A percentile compares a stretch with the other conserved stretches of the same genome.
phyloP scores from a whole-genome alignment of 2,888 invertebrate genomes.

The Dioctria linearis region DNA sequence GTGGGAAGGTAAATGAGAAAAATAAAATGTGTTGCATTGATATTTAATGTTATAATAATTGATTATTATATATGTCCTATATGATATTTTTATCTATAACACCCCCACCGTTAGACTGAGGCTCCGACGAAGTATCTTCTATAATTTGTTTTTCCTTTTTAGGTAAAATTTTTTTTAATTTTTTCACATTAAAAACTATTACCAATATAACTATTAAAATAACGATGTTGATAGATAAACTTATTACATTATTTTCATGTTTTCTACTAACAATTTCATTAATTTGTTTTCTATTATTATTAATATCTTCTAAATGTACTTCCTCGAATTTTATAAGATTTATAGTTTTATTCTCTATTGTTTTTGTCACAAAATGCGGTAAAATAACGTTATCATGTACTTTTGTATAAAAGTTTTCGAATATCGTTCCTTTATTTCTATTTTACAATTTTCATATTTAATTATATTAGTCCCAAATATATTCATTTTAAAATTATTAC shows the following conservation, averaged over 20 bases:
- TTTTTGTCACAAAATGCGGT: not conserved
- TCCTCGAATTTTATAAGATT: not conserved
- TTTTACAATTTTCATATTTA: conserved; percentile 52
- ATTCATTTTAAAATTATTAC: conserved; percentile 40
- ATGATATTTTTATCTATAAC: too few species aligned
- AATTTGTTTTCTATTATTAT: not conserved
- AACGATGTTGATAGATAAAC: not conserved
- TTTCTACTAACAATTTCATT: not conserved
- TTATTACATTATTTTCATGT: not conserved
- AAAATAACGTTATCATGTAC: not conserved
- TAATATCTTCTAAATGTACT: not conserved
- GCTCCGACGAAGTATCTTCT: not conserved
- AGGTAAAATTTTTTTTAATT: too few species aligned
- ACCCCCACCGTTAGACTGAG: too few species aligned
- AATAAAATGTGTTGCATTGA: too few species aligned
- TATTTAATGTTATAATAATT: too few species aligned
- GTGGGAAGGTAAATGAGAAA: too few species aligned
- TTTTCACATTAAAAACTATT: too few species aligned
- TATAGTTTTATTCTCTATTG: not conserved
- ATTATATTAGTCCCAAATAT: conserved; percentile 41
- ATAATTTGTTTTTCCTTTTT: not conserved
- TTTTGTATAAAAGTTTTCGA: conserved; percentile 46
- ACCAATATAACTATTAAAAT: not conserved
- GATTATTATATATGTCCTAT: too few species aligned
- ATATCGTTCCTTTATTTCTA: conserved; percentile 41